Evolutionary conservation across 2,113 vertebrate species (phyloP).

Genomic region (Erythrocebus patas): DNA sequence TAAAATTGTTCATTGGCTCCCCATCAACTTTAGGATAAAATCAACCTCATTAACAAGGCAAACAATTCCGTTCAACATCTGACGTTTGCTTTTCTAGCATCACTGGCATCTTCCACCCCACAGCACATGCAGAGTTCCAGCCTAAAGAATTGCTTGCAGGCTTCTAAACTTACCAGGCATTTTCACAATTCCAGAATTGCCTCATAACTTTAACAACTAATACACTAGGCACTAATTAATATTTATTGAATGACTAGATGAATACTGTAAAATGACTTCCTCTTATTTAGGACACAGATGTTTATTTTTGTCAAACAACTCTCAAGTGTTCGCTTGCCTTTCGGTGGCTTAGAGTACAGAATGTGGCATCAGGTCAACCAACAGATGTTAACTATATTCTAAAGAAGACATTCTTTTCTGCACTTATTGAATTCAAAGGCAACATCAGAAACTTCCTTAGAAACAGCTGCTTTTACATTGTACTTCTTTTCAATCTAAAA

Average conservation of each 20-base stretch:
- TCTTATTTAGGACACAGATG: not conserved
- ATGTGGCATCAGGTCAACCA: not conserved
- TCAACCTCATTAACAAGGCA: not conserved
- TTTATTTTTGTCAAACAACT: slow-evolving; percentile 22
- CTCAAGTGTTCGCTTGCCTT: not conserved
- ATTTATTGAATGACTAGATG: slow-evolving; percentile 30
- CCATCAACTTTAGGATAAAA: not conserved
- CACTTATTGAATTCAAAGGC: not conserved
- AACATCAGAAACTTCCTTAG: not conserved
- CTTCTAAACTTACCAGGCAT: not conserved
- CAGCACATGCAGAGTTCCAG: not conserved
- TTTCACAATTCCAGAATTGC: not conserved
- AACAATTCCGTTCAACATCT: not conserved
- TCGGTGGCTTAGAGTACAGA: not conserved
- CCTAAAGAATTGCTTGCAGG: not conserved
- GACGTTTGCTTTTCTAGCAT: not conserved
- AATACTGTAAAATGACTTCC: slow-evolving; percentile 41
- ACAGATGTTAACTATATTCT: slow-evolving; percentile 2
- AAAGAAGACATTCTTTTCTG: not conserved
- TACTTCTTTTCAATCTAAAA: not conserved
- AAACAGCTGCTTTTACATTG: not conserved
- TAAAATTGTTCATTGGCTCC: not conserved
- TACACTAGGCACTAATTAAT: slow-evolving; percentile 1
- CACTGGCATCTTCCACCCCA: too few species aligned
- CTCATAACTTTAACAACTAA: not conserved